Percentiles rank a stretch among this genome's conserved stretches.
These are phyloP conservation scores for Halictus ligatus DNA, from an alignment of 2,888 invertebrate genomes.

Conservation along the genomic window DNA sequence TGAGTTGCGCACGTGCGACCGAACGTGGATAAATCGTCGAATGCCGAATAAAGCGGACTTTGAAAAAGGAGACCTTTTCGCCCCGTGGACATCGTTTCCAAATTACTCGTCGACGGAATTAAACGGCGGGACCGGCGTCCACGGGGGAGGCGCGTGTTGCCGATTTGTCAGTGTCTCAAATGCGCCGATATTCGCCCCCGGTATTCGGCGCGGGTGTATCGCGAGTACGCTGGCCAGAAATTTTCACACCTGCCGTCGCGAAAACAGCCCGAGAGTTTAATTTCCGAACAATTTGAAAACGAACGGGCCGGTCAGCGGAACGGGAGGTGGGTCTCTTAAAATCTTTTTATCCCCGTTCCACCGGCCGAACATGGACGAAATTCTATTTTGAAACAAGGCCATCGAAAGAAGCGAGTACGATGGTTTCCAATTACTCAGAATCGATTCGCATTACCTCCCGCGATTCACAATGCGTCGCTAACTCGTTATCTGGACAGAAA, in stretches of 20 bases:
- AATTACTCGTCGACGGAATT: constrained; percentile 29
- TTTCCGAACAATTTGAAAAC: constrained; percentile 33
- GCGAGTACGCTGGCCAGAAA: background rate
- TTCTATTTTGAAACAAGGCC: constrained; percentile 15
- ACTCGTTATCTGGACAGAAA: background rate
- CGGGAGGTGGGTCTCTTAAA: background rate
- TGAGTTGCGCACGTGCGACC: background rate
- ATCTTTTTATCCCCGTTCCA: background rate
- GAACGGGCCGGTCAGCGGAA: background rate
- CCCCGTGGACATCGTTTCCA: constrained; percentile 4
- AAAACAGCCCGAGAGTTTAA: constrained; percentile 25
- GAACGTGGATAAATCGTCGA: constrained; percentile 2
- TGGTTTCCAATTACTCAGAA: constrained; percentile 15
- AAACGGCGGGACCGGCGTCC: constrained; percentile 2
- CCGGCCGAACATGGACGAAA: background rate
- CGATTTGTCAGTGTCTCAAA: constrained; percentile 43
- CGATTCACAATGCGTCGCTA: background rate
- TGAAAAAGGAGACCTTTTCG: constrained; percentile 18
- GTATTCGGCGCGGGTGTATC: background rate
- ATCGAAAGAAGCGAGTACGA: background rate
- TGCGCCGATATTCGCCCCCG: background rate
- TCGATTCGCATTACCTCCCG: constrained; percentile 7
- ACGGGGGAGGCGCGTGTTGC: background rate
- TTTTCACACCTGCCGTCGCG: constrained; percentile 28
- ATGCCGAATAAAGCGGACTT: constrained; percentile 21